A percentile compares a stretch with the other conserved stretches of the same genome.
These are phyloP conservation scores for Perca fluviatilis DNA, from an alignment of 2,113 vertebrate genomes.

Conservation along the genomic window DNA sequence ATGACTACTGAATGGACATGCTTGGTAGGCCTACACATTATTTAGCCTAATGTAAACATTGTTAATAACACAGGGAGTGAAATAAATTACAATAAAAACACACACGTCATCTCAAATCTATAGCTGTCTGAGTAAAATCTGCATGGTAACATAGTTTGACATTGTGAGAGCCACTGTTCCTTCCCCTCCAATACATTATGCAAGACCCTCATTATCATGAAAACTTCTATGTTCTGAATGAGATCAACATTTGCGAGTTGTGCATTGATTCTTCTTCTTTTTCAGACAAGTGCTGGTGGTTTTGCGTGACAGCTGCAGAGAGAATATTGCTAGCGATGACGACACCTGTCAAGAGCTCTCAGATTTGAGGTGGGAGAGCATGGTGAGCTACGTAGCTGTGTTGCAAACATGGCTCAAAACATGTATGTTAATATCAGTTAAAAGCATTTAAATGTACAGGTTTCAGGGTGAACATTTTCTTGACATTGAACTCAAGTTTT, in stretches of 20 bases:
- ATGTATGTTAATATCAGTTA: neutral
- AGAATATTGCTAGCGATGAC: neutral
- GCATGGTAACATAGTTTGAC: neutral
- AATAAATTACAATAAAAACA: neutral
- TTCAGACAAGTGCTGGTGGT: slow-evolving; percentile 6
- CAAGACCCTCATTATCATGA: slow-evolving; percentile 37
- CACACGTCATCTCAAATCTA: neutral
- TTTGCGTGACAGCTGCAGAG: slow-evolving; percentile 35
- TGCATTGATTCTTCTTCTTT: slow-evolving; percentile 10
- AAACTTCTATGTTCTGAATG: slow-evolving; percentile 25
- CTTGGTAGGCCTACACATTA: too few relatives aligned
- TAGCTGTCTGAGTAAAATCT: neutral
- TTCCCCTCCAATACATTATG: slow-evolving; percentile 54
- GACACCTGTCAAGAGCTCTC: slow-evolving; percentile 24
- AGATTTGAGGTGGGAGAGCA: slow-evolving; percentile 19
- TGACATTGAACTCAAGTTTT: neutral
- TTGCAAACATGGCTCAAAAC: neutral
- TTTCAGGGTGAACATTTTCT: neutral
- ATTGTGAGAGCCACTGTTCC: slow-evolving; percentile 10
- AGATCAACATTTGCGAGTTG: slow-evolving; percentile 13
- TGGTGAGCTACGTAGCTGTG: too few relatives aligned
- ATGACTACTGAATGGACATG: neutral
- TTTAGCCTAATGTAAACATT: neutral
- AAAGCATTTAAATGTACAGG: neutral
- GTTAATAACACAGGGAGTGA: neutral